phyloP scores from a whole-genome alignment of 2,797 vertebrate genomes.

The Chloroceryle amazona region DNA sequence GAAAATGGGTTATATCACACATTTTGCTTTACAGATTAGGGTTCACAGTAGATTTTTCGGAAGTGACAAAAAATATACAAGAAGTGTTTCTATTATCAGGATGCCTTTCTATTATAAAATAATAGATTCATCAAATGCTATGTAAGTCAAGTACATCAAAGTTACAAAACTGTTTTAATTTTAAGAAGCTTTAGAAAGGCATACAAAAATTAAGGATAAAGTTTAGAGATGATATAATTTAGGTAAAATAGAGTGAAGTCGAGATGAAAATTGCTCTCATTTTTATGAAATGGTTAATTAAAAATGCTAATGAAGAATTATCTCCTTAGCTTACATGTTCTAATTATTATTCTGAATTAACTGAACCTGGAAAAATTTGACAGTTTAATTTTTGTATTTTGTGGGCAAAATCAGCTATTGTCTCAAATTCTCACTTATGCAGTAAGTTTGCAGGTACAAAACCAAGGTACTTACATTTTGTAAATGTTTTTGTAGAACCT shows the following conservation, averaged over 20 bases:
- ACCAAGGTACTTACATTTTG: conserved; percentile 38
- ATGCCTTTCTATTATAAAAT: not conserved
- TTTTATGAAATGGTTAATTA: not conserved
- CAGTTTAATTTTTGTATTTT: not conserved
- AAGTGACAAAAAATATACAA: not conserved
- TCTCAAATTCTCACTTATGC: not conserved
- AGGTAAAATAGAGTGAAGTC: not conserved
- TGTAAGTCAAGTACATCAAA: not conserved
- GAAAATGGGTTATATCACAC: not conserved
- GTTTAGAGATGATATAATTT: not conserved
- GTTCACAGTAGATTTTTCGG: not conserved
- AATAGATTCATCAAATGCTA: not conserved
- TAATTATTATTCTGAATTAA: not conserved
- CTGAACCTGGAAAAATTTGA: not conserved
- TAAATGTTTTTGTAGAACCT: conserved; percentile 70
- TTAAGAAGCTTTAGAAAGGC: not conserved
- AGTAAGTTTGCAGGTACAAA: conserved; percentile 46
- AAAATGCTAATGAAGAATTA: not conserved
- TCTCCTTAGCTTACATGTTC: not conserved
- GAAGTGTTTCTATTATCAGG: not conserved
- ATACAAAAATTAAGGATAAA: not conserved
- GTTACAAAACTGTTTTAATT: not conserved
- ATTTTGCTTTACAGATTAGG: conserved; percentile 3
- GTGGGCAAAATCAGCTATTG: not conserved
- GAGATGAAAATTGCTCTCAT: not conserved